Evolutionary conservation across 2,888 invertebrate genomes (phyloP), one percentile per base, ranked within the genome.

Genomic region (Drosophila subsilvestris): DNA sequence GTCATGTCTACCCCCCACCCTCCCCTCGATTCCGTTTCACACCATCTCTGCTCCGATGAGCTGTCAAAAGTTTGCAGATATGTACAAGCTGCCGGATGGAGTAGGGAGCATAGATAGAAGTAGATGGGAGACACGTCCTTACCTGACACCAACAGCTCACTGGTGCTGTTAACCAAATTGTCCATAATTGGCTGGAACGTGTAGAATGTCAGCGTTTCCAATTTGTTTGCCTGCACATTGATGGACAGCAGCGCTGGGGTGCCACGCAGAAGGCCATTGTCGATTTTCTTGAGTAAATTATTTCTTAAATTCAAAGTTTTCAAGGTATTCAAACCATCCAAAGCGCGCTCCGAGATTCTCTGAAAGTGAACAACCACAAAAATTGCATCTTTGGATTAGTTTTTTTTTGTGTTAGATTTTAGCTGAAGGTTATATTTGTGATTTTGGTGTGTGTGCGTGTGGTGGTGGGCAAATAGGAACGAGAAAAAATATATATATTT

Each of bases 81-180:
- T 17, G 3, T 22, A 22, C 22, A 22, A 22, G 25, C 25, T 25
- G 6, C 5, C 0, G 25, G 6, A 25, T 25, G 25, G 25, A 25
- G 25, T 25, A 25, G 12, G 12, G 22, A 43, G 43, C 32, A 14
- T 18, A 37, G 14, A 37, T 37, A 7, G n/a, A 37, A 37, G n/a
- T n/a, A 7, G 6, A 37, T 17, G 20, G 42, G 29, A 51, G 63
- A 79, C 37, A 37, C 37, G 37, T 37, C 37, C 88, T 94, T 93
- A 97, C 97, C 96, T 93, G 95, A 95, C 72, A 97, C 93, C 85
- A 95, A 94, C 90, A 97, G 94, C 93, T 95, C 95, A 91, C 96
- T 95, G 89, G 94, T 94, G 82, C 93, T 93, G 87, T 95, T 95
- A 92, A 95, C 95, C 92, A 97, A 94, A 92, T 96, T 96, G 91